Percentiles rank a stretch among this genome's conserved stretches.
Conservation (phyloP, 1,140 invertebrate genomes). For the Hylaeus volcanicus region DNA sequence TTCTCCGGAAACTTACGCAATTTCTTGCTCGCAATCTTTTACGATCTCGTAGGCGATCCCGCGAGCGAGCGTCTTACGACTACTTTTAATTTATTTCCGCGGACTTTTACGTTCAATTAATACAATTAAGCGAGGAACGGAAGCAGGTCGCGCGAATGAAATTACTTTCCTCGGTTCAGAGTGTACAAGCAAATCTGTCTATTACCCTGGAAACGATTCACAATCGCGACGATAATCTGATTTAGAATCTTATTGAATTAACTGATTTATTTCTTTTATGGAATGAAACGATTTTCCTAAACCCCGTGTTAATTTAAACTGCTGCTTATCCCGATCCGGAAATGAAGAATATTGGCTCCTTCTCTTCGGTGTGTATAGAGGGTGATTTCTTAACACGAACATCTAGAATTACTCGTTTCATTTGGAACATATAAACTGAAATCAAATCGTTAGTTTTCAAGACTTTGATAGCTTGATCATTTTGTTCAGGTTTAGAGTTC, state of each 20-base stretch:
- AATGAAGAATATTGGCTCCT: no score
- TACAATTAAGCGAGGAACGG: constrained; percentile 16
- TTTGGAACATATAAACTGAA: no score
- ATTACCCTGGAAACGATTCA: not conserved
- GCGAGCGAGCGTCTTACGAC: not conserved
- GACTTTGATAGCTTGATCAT: no score
- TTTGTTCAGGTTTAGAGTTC: no score
- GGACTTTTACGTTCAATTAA: constrained; percentile 30
- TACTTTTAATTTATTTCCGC: constrained; percentile 53
- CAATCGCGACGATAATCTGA: not conserved
- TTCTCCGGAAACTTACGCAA: constrained; percentile 38
- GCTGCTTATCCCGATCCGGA: no score
- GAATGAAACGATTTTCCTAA: not conserved
- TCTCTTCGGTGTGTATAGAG: no score
- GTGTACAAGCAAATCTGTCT: constrained; percentile 33
- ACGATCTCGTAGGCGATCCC: constrained; percentile 9
- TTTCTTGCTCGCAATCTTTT: constrained; percentile 43
- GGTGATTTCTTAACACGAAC: no score
- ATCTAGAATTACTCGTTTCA: no score
- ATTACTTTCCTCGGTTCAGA: constrained; percentile 23
- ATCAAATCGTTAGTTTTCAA: no score
- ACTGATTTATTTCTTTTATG: not conserved
- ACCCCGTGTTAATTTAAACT: no score
- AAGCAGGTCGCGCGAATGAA: constrained; percentile 1
- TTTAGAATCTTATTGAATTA: not conserved